A percentile compares a stretch with the other conserved stretches of the same genome.
These are phyloP conservation scores for Sphinx pinastri DNA, from an alignment of 2,888 invertebrate genomes.

Conservation along the genomic window DNA sequence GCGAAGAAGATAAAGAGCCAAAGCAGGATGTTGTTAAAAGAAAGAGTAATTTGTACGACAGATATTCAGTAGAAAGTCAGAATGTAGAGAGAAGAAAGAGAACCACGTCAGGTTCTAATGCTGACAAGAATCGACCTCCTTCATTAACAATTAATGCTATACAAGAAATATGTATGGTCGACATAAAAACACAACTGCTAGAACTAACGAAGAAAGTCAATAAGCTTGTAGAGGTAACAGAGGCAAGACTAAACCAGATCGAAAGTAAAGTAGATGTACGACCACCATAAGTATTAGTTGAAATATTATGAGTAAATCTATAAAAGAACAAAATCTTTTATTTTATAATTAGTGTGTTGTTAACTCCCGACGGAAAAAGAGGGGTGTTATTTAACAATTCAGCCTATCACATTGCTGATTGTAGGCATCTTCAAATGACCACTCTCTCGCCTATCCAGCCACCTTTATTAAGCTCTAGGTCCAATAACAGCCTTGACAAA, in stretches of 20 bases:
- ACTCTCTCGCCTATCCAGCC: too few species aligned
- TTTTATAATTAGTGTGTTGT: too few species aligned
- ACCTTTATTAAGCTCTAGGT: too few species aligned
- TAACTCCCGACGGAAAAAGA: too few species aligned
- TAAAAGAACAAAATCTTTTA: background rate
- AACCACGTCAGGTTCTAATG: conserved; percentile 58
- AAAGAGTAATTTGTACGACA: conserved; percentile 72
- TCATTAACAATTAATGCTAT: conserved; percentile 73
- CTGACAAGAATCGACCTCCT: conserved; percentile 61
- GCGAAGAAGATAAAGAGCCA: conserved; percentile 59
- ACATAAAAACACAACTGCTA: conserved; percentile 71
- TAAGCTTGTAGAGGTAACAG: conserved; percentile 67
- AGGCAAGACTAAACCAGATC: conserved; percentile 56
- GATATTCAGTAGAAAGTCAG: conserved; percentile 73
- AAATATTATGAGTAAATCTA: background rate
- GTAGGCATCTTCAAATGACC: too few species aligned
- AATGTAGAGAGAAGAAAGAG: conserved; percentile 70
- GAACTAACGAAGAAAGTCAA: conserved; percentile 73
- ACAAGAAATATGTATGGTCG: conserved; percentile 79
- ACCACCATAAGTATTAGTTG: conserved; percentile 43
- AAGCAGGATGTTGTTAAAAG: conserved; percentile 68
- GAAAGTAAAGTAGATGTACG: conserved; percentile 62
- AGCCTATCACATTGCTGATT: too few species aligned
- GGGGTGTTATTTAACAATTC: too few species aligned
- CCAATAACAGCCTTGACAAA: too few species aligned